phyloP scores from a whole-genome alignment of 2,888 invertebrate species.

The Ormyrus pomaceus region DNA sequence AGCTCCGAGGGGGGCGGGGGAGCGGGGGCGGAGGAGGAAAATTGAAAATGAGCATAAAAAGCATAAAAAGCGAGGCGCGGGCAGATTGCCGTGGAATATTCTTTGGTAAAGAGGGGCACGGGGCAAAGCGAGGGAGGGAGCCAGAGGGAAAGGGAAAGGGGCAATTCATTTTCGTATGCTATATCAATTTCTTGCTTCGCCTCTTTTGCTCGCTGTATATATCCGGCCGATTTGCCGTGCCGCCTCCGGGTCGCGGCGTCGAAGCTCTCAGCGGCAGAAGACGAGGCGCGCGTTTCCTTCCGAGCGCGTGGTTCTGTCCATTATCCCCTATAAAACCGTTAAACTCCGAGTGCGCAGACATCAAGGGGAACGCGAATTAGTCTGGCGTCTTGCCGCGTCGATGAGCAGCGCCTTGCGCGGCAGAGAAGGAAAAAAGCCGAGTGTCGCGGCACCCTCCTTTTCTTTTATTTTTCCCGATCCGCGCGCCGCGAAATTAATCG shows the following conservation, averaged over 20 bases:
- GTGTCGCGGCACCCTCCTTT: constrained; percentile 1
- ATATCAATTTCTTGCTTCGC: constrained; percentile 75
- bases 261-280: constrained; percentile 48
- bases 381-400: constrained; percentile 67
- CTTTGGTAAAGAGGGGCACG: constrained; percentile 65
- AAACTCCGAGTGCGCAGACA: constrained; percentile 70
- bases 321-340: constrained; percentile 74
- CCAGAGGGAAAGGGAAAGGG: constrained; percentile 59
- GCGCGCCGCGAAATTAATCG: constrained; percentile 44
- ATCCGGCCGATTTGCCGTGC: constrained; percentile 32
- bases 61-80: constrained; percentile 71
- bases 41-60: constrained; percentile 75
- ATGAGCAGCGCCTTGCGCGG: constrained; percentile 61
- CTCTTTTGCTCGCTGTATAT: constrained; percentile 53
- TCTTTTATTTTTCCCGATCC: constrained; percentile 9
- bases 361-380: constrained; percentile 75
- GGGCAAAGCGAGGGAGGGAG: constrained; percentile 27
- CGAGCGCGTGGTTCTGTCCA: too few species aligned
- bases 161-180: constrained; percentile 76
- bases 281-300: constrained; percentile 68
- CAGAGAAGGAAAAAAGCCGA: constrained; percentile 13
- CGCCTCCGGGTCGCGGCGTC: not conserved
- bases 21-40: constrained; percentile 64
- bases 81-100: constrained; percentile 75
- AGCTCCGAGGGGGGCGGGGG: constrained; percentile 18